A percentile compares a stretch with the other conserved stretches of the same genome.
These are phyloP conservation scores for Megaleporinus macrocephalus DNA, from an alignment of 2,113 vertebrate species.

Conservation along the genomic window DNA sequence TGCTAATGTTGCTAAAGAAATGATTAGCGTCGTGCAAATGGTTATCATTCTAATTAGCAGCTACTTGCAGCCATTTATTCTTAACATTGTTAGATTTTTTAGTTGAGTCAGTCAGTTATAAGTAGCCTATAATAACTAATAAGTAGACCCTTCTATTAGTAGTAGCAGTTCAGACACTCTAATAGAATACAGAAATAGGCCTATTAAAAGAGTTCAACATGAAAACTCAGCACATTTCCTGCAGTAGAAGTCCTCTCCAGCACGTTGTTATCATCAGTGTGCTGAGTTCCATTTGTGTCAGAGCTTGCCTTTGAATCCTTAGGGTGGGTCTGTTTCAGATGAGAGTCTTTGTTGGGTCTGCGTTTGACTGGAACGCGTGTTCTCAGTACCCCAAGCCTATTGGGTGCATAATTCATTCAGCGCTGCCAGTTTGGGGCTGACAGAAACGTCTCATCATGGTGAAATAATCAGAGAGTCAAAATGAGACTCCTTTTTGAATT, in stretches of 20 bases:
- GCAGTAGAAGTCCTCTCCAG: not conserved
- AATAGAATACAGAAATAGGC: not conserved
- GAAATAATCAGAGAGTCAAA: slow-evolving; percentile 55
- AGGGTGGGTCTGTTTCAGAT: not conserved
- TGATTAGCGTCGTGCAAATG: too few relatives aligned
- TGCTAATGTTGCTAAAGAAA: too few relatives aligned
- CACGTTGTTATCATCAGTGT: not conserved
- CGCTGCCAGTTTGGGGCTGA: slow-evolving; percentile 34
- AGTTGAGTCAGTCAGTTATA: too few relatives aligned
- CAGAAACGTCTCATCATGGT: slow-evolving; percentile 51
- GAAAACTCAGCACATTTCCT: not conserved
- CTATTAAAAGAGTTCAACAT: not conserved
- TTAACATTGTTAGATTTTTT: too few relatives aligned
- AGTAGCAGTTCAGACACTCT: not conserved
- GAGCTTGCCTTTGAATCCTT: not conserved
- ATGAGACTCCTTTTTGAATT: slow-evolving; percentile 46
- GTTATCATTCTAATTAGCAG: too few relatives aligned
- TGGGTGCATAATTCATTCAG: slow-evolving; percentile 47
- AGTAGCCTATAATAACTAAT: too few relatives aligned
- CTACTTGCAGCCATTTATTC: too few relatives aligned
- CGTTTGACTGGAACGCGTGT: not conserved
- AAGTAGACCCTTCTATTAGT: not conserved
- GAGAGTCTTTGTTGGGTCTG: slow-evolving; percentile 16
- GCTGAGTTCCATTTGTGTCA: not conserved
- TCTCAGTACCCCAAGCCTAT: slow-evolving; percentile 15